These are phyloP conservation scores for Xenotilapia caudafasciata DNA, from an alignment of 2,113 vertebrate genomes.

Conservation along the genomic window DNA sequence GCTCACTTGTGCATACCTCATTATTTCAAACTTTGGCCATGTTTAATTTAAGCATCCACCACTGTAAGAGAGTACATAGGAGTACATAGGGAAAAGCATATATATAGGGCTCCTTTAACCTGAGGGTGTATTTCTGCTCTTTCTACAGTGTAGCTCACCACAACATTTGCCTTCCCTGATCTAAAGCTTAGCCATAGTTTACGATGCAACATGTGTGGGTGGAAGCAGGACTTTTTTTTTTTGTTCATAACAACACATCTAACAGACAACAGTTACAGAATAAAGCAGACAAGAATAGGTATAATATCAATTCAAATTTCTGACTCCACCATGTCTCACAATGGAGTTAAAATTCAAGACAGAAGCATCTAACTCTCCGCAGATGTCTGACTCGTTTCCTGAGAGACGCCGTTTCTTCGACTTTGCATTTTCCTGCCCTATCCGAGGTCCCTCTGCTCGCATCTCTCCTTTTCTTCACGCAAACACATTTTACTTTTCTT, in stretches of 20 bases:
- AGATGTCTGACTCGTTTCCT: constrained; percentile 6
- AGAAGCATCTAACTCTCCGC: not conserved
- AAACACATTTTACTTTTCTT: constrained; percentile 26
- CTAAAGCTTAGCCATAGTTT: constrained; percentile 5
- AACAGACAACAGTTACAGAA: not conserved
- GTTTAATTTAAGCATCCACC: not conserved
- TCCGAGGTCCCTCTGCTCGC: constrained; percentile 13
- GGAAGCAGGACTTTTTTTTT: constrained; percentile 11
- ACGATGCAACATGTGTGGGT: constrained; percentile 32
- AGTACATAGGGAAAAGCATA: not conserved
- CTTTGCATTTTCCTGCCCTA: not conserved
- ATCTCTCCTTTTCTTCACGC: constrained; percentile 1
- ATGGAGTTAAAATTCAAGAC: constrained; percentile 10
- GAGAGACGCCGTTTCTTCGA: not conserved
- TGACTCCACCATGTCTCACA: not conserved
- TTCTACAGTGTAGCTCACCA: not conserved
- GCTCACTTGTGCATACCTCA: not conserved
- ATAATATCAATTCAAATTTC: not conserved
- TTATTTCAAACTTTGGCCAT: not conserved
- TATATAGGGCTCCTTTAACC: not conserved
- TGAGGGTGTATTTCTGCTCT: not conserved
- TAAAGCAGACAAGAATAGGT: not conserved
- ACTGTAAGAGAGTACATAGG: not conserved
- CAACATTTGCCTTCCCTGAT: constrained; percentile 11
- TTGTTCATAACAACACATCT: not conserved